phyloP scores from a whole-genome alignment of 2,888 invertebrate genomes.

The Fissipunctia ypsillon region DNA sequence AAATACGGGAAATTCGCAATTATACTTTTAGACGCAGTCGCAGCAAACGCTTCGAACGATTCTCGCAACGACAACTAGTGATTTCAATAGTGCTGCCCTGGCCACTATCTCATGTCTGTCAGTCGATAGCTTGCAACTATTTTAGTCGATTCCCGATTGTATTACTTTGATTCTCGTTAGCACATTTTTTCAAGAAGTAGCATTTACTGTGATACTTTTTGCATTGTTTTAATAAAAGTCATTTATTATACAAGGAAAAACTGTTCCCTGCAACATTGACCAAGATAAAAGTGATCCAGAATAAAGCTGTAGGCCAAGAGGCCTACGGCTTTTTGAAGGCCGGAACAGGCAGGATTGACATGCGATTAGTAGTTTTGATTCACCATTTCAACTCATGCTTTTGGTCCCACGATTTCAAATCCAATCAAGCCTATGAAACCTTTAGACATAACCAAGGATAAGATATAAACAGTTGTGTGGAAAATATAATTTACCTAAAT shows the following conservation, averaged over 20 bases:
- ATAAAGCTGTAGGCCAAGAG: not conserved
- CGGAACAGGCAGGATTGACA: too few relatives aligned
- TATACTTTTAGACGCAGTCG: slow-evolving; percentile 80
- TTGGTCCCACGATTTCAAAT: too few relatives aligned
- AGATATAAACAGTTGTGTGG: too few relatives aligned
- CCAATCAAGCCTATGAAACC: not conserved
- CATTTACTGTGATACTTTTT: not conserved
- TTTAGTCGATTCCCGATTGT: slow-evolving; percentile 37
- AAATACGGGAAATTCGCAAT: slow-evolving; percentile 72
- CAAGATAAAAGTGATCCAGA: not conserved
- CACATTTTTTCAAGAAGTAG: not conserved
- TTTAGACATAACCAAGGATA: not conserved
- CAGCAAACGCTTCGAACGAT: slow-evolving; percentile 78
- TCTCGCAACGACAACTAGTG: slow-evolving; percentile 74
- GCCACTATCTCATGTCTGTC: slow-evolving; percentile 44
- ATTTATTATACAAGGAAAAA: too few relatives aligned
- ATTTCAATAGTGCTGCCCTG: slow-evolving; percentile 46
- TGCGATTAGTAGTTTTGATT: not conserved
- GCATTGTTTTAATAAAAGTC: not conserved
- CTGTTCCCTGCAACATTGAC: not conserved
- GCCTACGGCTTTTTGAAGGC: too few relatives aligned
- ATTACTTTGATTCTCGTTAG: not conserved
- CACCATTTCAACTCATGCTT: not conserved
- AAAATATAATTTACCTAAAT: not conserved
- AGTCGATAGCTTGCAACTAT: not conserved